Base-by-base conservation (phyloP, 1,140 invertebrate species). In the Diachasmimorpha longicaudata region DNA sequence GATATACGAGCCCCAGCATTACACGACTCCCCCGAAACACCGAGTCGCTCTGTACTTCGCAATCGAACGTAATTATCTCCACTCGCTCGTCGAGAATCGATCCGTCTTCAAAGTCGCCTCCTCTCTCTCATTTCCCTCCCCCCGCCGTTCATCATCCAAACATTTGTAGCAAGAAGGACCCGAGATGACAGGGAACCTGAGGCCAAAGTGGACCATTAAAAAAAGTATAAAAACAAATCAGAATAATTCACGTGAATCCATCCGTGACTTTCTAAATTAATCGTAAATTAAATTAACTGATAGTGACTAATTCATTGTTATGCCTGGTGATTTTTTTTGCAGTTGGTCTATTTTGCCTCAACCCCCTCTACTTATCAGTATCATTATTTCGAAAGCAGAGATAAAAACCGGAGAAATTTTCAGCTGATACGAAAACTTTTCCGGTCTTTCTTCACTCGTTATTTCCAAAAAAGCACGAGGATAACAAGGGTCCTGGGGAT, bases 61-160 rank as follows among this genome's bases (percentile, higher is more conserved):
- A 76, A 79, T 78, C 75, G 69, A 77, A 78, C 80, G 80, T 80
- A 79, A 81, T 81, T 79, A 81, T 77, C 76, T 78, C 71, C 74
- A 52, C n/a, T 52, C 39, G 76, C 75, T 70, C 68, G 74, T 70
- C 55, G 44, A 55, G 48, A 19, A 72, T 66, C 48, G 48, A 76
- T 70, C 67, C 67, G 16, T 66, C 67, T 76, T 39, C 25, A 55
- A n/a, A 19, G 37, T n/a, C n/a, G n/a, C 58, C 67, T 44, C 46
- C 63, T 4, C 42, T 42, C 11, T n/a, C 52, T 66, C 63, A 19
- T 37, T 21, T 14, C 52, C 48, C n/a, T 19, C 14, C 52, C 70
- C 66, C 25, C 0, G 37, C 9, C n/a, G 36, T 37, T 21, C n/a
- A 1, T 8, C n/a, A 55, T 8, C n/a, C n/a, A 55, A 8, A 55